These are phyloP conservation scores for Gallinago jamesoni DNA, from an alignment of 2,113 vertebrate species.

Conservation along the genomic window DNA sequence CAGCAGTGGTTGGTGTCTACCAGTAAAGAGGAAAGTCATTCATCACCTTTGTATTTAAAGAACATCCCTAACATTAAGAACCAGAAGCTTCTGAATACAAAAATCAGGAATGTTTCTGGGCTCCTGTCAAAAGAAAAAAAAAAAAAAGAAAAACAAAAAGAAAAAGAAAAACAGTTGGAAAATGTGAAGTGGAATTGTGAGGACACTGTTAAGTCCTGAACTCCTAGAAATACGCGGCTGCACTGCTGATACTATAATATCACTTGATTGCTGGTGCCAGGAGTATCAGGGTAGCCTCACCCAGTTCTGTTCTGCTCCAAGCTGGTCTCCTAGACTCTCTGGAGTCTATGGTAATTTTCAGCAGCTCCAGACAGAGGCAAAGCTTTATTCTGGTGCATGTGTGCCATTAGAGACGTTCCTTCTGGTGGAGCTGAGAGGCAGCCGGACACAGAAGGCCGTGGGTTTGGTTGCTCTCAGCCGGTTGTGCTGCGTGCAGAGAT, in stretches of 20 bases:
- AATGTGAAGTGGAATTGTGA: neutral
- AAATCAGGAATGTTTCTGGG: neutral
- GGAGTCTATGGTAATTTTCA: constrained; percentile 79
- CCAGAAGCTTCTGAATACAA: neutral
- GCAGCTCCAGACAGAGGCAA: constrained; percentile 66
- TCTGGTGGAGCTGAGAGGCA: neutral
- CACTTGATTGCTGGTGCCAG: constrained; percentile 16
- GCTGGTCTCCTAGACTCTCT: constrained; percentile 75
- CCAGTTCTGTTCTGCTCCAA: constrained; percentile 59
- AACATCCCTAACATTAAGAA: neutral
- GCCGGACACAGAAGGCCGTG: neutral
- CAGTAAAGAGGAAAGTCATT: neutral
- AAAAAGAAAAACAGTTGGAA: neutral
- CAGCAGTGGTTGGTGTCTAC: neutral
- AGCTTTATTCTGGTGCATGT: constrained; percentile 58
- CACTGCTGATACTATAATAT: constrained; percentile 17
- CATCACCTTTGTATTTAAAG: neutral
- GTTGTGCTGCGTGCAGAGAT: neutral
- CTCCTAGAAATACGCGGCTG: neutral
- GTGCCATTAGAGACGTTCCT: neutral
- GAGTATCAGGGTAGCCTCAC: constrained; percentile 63
- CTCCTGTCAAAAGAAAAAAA: neutral
- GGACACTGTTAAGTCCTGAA: neutral
- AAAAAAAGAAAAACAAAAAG: neutral
- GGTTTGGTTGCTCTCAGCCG: neutral